phyloP scores from a whole-genome alignment of 2,888 invertebrate genomes.

The Drosophila emarginata region DNA sequence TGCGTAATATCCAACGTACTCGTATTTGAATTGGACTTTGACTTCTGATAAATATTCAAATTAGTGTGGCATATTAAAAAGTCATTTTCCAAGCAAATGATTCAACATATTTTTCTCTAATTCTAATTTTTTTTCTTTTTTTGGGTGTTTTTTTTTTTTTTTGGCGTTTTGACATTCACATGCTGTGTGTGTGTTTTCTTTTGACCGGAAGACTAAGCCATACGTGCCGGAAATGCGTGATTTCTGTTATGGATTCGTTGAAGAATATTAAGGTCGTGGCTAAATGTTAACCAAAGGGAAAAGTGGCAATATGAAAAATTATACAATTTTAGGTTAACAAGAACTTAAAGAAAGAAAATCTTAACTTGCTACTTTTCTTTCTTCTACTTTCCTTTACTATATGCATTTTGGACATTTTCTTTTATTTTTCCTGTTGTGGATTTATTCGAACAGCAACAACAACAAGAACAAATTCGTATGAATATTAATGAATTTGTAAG shows the following conservation, averaged over 20 bases:
- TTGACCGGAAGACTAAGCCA: constrained; percentile 69
- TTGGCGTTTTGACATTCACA: constrained; percentile 35
- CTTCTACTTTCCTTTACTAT: background rate
- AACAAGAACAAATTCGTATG: constrained; percentile 59
- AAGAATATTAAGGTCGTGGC: constrained; percentile 34
- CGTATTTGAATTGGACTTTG: constrained; percentile 62
- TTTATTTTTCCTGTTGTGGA: constrained; percentile 15
- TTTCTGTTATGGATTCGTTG: constrained; percentile 59
- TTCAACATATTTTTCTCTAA: constrained; percentile 63
- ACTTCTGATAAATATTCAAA: constrained; percentile 5
- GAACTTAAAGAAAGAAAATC: too few species aligned
- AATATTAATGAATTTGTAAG: constrained; percentile 78
- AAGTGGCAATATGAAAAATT: too few species aligned
- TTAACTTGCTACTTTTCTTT: background rate
- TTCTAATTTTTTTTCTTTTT: too few species aligned
- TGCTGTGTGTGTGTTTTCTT: constrained; percentile 58
- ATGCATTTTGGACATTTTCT: background rate
- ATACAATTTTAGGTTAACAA: too few species aligned
- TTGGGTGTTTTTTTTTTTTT: too few species aligned
- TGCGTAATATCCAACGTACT: constrained; percentile 30
- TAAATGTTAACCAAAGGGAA: background rate
- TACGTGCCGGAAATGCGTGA: constrained; percentile 81
- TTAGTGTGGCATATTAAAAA: constrained; percentile 79
- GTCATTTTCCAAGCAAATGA: constrained; percentile 77
- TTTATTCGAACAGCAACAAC: constrained; percentile 37